Base-by-base conservation (phyloP, 2,888 invertebrate species). In the Rhorus exstirpatorius region DNA sequence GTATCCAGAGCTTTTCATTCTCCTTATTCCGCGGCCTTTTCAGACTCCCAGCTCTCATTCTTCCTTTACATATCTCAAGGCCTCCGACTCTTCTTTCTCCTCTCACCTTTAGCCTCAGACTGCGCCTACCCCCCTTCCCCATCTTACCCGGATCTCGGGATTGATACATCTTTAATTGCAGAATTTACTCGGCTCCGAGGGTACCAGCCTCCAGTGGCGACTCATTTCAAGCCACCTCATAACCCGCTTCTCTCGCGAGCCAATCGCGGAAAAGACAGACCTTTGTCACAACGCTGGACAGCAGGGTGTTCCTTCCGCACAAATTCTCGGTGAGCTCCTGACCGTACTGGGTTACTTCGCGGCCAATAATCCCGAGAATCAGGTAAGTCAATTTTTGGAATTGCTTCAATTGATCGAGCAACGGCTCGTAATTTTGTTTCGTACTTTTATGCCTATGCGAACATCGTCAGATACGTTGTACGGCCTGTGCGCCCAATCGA, bases 191-290 rank as follows among this genome's bases (percentile, higher is more conserved):
- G 96, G 96, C 24, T 96, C 97, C 12, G 98, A 98, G 93, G 97
- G 97, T 0, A 96, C 97, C 26, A 97, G 97, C 2, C 93, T 98
- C 46, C 97, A 98, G 93, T 97, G 98, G 93, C 95, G 98, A 0
- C 97, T 98, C 87, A 97, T 98, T 67, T 96, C 97, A 41, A 96
- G 97, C 79, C 96, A 97, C 89, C 94, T 98, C 72, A 94, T 98
- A 85, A 97, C 97, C 94, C 95, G 95, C 87, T 94, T 95, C 65
- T 95, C 92, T 0, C 90, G 95, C 49, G 94, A 94, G 92, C 88
- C 93, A 90, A 77, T 91, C 19, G 72, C 74, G 4, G 85, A 87
- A 19, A 81, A 77, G 26, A 35, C 63, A 0, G 84, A 84, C 8
- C 19, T 55, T 85, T 26, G 92, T 87, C 53, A 49, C 19, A 68